phyloP scores from a whole-genome alignment of 2,797 vertebrate genomes.

The Eulemur rubriventer region DNA sequence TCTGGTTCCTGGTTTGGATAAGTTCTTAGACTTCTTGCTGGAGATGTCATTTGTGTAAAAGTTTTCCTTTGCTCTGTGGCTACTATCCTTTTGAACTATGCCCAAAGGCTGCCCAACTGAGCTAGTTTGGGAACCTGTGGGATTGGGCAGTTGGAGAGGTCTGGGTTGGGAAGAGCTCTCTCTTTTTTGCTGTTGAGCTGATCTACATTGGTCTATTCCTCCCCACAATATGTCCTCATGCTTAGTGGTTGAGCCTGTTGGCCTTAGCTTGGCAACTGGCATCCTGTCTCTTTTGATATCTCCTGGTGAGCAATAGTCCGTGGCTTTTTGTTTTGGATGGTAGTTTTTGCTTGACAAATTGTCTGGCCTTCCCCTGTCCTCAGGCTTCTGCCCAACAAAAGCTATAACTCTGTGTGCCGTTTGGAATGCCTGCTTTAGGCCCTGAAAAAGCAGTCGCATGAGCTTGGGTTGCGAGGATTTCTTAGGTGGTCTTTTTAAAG shows the following conservation, averaged over 20 bases:
- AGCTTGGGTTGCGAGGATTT: constrained; percentile 55
- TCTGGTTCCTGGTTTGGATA: background rate
- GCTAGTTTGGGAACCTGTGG: background rate
- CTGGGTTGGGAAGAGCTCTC: background rate
- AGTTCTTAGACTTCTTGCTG: background rate
- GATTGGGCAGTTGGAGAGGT: background rate
- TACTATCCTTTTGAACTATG: background rate
- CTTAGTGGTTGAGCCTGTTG: background rate
- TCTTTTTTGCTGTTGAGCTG: background rate
- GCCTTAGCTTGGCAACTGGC: background rate
- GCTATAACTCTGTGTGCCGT: background rate
- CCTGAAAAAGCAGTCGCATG: constrained; percentile 51
- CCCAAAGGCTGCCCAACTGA: background rate
- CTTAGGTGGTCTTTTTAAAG: constrained; percentile 49
- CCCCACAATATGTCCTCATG: background rate
- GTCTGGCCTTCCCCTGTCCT: background rate
- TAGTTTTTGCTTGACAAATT: constrained; percentile 26
- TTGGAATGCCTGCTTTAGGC: constrained; percentile 60
- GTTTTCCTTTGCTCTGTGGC: background rate
- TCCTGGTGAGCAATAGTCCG: background rate
- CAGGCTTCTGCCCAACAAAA: constrained; percentile 29
- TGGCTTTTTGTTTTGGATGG: constrained; percentile 41
- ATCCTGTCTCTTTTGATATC: background rate
- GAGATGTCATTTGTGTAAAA: background rate
- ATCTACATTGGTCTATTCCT: background rate